Evolutionary conservation across 2,888 invertebrate species (phyloP).

Genomic region (Octonoba sinensis): DNA sequence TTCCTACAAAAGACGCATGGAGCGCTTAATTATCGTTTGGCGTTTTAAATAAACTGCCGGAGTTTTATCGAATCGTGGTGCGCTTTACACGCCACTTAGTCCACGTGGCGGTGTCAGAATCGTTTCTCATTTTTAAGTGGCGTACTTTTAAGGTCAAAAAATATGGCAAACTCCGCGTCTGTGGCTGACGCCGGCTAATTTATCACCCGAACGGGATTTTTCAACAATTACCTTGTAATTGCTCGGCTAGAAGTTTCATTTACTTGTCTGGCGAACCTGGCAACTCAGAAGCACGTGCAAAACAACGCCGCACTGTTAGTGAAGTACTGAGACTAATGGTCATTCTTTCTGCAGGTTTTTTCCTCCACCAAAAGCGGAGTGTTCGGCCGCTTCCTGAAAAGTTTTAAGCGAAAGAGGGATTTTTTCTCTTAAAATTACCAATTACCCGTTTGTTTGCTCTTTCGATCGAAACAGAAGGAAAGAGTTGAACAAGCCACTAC

Average conservation of each 20-base stretch:
- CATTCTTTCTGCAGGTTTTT: slow-evolving; percentile 37
- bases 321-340: slow-evolving; percentile 60
- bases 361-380: background rate
- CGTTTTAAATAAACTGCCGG: slow-evolving; percentile 58
- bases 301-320: slow-evolving; percentile 51
- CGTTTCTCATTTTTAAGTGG: slow-evolving; percentile 63
- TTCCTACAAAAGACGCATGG: slow-evolving; percentile 43
- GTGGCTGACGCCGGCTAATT: slow-evolving; percentile 48
- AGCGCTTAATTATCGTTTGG: slow-evolving; percentile 62
- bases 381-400: slow-evolving; percentile 7
- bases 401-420: too few species aligned
- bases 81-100: slow-evolving; percentile 59
- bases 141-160: slow-evolving; percentile 63
- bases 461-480: background rate
- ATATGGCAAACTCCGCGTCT: slow-evolving; percentile 62
- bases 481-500: too few species aligned
- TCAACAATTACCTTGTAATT: slow-evolving; percentile 64
- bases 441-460: slow-evolving; percentile 2
- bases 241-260: slow-evolving; percentile 60
- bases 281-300: slow-evolving; percentile 59
- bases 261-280: slow-evolving; percentile 62
- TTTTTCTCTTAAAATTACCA: slow-evolving; percentile 26
- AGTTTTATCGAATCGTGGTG: slow-evolving; percentile 58
- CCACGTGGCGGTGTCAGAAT: slow-evolving; percentile 59
- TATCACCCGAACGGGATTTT: slow-evolving; percentile 55